A percentile compares a stretch with the other conserved stretches of the same genome.
Conservation (phyloP, 2,888 invertebrate species). For the Galerucella nymphaeae region DNA sequence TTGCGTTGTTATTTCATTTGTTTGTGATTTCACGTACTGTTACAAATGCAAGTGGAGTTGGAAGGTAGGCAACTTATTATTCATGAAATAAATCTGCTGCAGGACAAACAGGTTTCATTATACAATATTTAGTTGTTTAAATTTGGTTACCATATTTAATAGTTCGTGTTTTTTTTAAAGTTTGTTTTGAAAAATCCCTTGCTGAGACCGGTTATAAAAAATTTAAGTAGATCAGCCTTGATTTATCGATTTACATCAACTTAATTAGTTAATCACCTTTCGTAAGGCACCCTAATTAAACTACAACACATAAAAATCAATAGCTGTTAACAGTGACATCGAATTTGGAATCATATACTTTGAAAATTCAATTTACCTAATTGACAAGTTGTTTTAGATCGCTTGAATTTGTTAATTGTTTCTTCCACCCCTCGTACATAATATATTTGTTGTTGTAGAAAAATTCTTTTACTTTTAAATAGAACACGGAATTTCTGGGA, state of each 20-base stretch:
- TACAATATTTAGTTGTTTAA: neutral
- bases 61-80: constrained; percentile 3
- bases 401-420: neutral
- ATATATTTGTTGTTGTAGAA: neutral
- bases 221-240: constrained; percentile 4
- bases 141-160: neutral
- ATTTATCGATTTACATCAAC: constrained; percentile 1
- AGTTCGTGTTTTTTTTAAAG: neutral
- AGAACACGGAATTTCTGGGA: neutral
- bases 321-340: too few species aligned
- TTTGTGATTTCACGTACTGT: neutral
- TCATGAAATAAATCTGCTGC: neutral
- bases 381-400: too few species aligned
- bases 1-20: neutral
- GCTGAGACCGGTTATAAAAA: neutral
- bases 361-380: too few species aligned
- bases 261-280: neutral
- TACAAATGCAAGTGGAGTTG: neutral
- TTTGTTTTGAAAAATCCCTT: constrained; percentile 1
- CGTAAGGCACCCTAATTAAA: neutral
- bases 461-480: neutral
- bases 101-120: neutral
- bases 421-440: neutral
- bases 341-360: too few species aligned
- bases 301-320: too few species aligned